Base-by-base conservation (phyloP, 2,888 invertebrate species). In the Candidula unifasciata region DNA sequence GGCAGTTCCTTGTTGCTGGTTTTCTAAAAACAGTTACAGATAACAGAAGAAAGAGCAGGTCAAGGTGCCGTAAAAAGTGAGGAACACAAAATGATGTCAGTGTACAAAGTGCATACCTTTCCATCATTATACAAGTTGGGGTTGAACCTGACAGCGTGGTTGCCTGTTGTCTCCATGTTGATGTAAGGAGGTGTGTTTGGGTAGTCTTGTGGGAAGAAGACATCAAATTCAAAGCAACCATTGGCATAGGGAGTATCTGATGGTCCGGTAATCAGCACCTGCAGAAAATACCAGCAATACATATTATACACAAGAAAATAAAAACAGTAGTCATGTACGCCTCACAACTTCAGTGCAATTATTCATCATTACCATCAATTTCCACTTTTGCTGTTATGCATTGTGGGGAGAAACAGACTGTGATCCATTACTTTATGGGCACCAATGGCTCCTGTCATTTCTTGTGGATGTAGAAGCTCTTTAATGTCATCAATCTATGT, bases 181-280 rank as follows among this genome's bases (percentile, higher is more conserved):
- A 94, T 92, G 80, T 91, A 91, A 0, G 94, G 94, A n/a, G 94
- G 94, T 71, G 93, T 91, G 87, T 92, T 93, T 6, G 94, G 94
- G 87, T 94, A 94, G 86, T 93, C 93, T 83, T 91, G 91, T n/a
- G 94, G 94, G 89, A 94, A 94, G 89, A 92, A 94, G 24, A 94
- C 93, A 89, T 94, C 94, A 91, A 94, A 94, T 89, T 94, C 93
- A 90, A 94, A 94, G 86, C 94, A 94, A 52, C 94, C 94, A 88
- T 94, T 94, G 35, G 92, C 93, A 89, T 94, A 94, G 0, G 95
- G 88, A 96, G 96, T 89, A 96, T 97, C 94, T 96, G 95, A 97
- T 52, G 94, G 94, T 24, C 94, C 94, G 21, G 97, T 97, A 93
- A 98, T 98, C 88, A 98, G 94, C 85, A 98, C 97, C 96, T 96